Base-by-base conservation (phyloP, 1,140 invertebrate species). In the Melitaea cinxia region DNA sequence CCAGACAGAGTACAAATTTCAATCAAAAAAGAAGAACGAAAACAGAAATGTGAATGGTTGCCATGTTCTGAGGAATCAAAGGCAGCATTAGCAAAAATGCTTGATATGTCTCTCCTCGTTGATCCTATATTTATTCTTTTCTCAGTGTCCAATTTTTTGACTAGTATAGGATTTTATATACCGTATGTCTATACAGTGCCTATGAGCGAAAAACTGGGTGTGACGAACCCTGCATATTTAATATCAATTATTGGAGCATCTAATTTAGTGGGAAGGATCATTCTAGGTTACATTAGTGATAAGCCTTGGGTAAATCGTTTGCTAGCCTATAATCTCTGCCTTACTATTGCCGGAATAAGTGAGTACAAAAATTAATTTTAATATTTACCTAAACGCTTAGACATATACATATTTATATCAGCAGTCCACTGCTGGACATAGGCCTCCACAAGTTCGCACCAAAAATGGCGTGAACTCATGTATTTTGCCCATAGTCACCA, bases 111-210 rank as follows among this genome's bases (percentile, higher is more conserved):
- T 7, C 90, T 99, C 19, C 92, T 99, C 0, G 94, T 94, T 61
- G 96, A 99, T 88, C 93, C 94, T 2, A 92, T 98, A 65, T 99
- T 99, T 83, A 92, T 99, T 57, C 88, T 99, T 53, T 99, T 99
- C 88, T 95, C 95, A 17, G 60, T 97, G 26, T 99, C 97, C 21
- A 99, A 99, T 89, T 98, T 99, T 83, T 94, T 97, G 77, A 99
- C 98, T 5, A 98, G 96, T 81, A 96, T 99, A 72, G 98, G 98
- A 28, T 99, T 98, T 92, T 98, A 99, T 86, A 95, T 98, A 76
- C 98, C 98, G 57, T 97, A 98, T 91, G 93, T 99, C 68, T 97
- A 96, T 87, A 93, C 96, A 37, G 94, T 94, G 63, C 91, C 94
- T 45, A 93, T 94, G 86, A 94, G 95, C 2, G 88, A 94, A 55